Evolutionary conservation across 2,113 vertebrate species (phyloP), one percentile per base, ranked within the genome.

Genomic region (Ailurus styani): DNA sequence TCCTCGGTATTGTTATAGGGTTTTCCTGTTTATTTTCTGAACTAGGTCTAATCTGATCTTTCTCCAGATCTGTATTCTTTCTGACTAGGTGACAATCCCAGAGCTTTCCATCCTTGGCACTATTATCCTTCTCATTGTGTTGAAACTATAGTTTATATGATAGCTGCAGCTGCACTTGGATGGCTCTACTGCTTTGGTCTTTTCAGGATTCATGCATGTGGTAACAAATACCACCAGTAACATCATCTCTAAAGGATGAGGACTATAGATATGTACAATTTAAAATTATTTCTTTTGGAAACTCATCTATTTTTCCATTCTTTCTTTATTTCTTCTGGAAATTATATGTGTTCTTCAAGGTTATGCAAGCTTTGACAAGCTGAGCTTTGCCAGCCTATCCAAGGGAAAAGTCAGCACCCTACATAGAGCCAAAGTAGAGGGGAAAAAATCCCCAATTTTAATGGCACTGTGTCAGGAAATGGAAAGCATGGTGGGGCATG

Each of bases 251-350:
- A 45, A 57, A 93, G 70, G 70, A 87, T 55, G 83, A 94, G 52
- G 7, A 64, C 55, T 93, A 55, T 68, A 87, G 93, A 78, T 87
- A 87, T 15, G 7, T 85, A 50, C 50, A 94, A 68, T 64, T 95
- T 84, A 79, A 79, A 96, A 70, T 84, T 45, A 37, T 75, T 95
- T 90, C 82, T 91, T 79, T 88, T 93, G 88, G 84, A 94, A 93
- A 47, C 87, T 52, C 60, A 40, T 68, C 17, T 90, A 13, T 89
- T 95, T 96, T 97, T 85, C 77, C 66, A 72, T 90, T 94, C 75
- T 88, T 90, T 31, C 54, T 88, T 31, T 86, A 4, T 95, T 88
- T 94, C 42, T 92, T 57, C 45, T 96, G 95, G 82, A 94, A 96
- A 64, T 91, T 92, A 13, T 73, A 25, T 90, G 79, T 96, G 60